Evolutionary conservation across 2,888 invertebrate genomes (phyloP).

Genomic region (Biston betularia): DNA sequence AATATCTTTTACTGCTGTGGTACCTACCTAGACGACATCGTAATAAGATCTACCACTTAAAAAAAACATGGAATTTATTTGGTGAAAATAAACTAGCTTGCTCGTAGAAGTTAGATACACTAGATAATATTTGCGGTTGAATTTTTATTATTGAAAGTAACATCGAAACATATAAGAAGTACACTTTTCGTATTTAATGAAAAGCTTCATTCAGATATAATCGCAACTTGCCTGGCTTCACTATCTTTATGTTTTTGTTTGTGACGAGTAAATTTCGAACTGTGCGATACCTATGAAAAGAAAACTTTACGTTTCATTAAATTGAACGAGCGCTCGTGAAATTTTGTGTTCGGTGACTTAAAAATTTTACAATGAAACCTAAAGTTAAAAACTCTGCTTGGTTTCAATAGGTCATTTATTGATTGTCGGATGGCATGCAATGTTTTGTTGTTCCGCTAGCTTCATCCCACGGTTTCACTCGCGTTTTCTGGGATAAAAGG

Average conservation of each 20-base stretch:
- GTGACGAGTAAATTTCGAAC: conserved; percentile 4
- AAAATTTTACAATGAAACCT: too few species aligned
- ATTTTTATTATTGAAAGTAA: conserved; percentile 14
- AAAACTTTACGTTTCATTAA: not conserved
- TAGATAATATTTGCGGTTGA: conserved; percentile 5
- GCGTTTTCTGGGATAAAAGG: too few species aligned
- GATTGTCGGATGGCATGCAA: too few species aligned
- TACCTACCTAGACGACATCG: too few species aligned
- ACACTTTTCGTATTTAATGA: conserved; percentile 7
- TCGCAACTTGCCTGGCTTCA: not conserved
- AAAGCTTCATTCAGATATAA: conserved; percentile 4
- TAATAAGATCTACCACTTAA: too few species aligned
- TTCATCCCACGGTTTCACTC: too few species aligned
- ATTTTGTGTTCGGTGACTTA: not conserved
- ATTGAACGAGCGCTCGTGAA: not conserved
- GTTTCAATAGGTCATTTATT: too few species aligned
- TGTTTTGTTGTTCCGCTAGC: too few species aligned
- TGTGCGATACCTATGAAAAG: not conserved
- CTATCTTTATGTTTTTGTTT: conserved; percentile 7
- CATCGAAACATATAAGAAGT: conserved; percentile 1
- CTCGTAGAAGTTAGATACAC: conserved; percentile 5
- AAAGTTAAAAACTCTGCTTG: too few species aligned
- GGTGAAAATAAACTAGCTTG: conserved; percentile 15
- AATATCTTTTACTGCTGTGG: too few species aligned
- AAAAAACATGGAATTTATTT: too few species aligned